Percentiles rank a stretch among this genome's conserved stretches.
Evolutionary conservation across 2,888 invertebrate species (phyloP).

Genomic region (Euplagia quadripunctaria): DNA sequence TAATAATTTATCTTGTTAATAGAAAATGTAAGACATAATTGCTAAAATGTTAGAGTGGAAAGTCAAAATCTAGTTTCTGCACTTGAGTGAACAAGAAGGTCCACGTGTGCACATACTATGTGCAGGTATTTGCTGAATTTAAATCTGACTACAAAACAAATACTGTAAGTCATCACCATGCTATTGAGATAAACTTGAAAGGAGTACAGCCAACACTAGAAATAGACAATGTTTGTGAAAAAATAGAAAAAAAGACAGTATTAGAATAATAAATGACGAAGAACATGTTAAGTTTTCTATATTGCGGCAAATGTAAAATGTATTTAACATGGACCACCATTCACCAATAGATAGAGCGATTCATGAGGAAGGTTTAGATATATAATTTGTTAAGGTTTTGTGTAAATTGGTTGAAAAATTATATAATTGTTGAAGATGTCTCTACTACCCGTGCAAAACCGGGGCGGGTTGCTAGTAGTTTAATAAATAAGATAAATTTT

Average conservation of each 20-base stretch:
- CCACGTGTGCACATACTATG: conserved; percentile 35
- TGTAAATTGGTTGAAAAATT: too few relatives aligned
- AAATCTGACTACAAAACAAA: not conserved
- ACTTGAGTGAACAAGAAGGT: conserved; percentile 46
- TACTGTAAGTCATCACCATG: not conserved
- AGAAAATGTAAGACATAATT: conserved; percentile 46
- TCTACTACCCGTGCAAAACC: too few relatives aligned
- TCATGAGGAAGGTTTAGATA: too few relatives aligned
- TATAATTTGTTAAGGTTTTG: too few relatives aligned
- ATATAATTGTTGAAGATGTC: too few relatives aligned
- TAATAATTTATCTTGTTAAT: conserved; percentile 32
- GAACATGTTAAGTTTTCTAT: not conserved
- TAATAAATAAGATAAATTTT: not conserved
- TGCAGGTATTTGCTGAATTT: conserved; percentile 31
- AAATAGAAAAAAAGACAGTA: not conserved
- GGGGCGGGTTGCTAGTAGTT: too few relatives aligned
- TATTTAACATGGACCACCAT: too few relatives aligned
- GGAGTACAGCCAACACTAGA: not conserved
- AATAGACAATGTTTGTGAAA: too few relatives aligned
- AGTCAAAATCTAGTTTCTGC: conserved; percentile 57
- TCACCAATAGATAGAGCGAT: too few relatives aligned
- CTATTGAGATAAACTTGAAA: not conserved
- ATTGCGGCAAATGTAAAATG: not conserved
- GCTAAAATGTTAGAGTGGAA: conserved; percentile 52
- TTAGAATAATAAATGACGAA: not conserved